phyloP scores from a whole-genome alignment of 2,888 invertebrate genomes.

The Hyposoter didymator region DNA sequence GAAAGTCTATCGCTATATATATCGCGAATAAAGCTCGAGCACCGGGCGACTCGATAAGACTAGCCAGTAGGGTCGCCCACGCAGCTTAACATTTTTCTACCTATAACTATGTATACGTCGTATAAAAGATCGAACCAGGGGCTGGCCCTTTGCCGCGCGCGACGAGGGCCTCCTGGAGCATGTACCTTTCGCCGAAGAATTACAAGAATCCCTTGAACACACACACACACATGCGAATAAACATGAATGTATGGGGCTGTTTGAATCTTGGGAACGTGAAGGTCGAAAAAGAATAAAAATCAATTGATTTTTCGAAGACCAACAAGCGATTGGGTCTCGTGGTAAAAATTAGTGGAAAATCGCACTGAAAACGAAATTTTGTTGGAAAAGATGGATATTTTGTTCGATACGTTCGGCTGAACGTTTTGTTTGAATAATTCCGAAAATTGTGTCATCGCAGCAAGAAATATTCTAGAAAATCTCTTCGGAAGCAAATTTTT shows the following conservation, averaged over 20 bases:
- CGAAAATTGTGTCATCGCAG: no score
- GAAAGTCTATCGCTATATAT: conserved; percentile 26
- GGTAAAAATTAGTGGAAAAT: not conserved
- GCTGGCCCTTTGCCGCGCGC: conserved; percentile 39
- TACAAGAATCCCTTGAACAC: conserved; percentile 50
- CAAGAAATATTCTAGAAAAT: no score
- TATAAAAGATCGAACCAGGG: conserved; percentile 57
- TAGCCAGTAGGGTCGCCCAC: conserved; percentile 63
- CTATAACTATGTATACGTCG: conserved; percentile 19
- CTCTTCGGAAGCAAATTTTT: no score
- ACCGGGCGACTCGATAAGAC: conserved; percentile 50
- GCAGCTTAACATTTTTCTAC: conserved; percentile 41
- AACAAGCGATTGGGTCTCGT: not conserved
- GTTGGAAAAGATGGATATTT: no score
- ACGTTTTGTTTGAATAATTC: no score
- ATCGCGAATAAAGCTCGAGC: conserved; percentile 9
- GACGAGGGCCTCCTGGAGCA: conserved; percentile 51
- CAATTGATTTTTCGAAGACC: not conserved
- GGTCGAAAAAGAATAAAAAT: conserved; percentile 2
- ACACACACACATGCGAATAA: conserved; percentile 5
- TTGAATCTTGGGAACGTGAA: not conserved
- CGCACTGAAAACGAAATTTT: no score
- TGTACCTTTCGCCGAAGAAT: conserved; percentile 62
- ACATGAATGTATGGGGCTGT: conserved; percentile 3
- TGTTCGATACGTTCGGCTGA: no score